phyloP scores from a whole-genome alignment of 2,113 vertebrate genomes.

The Lycocorax pyrrhopterus region DNA sequence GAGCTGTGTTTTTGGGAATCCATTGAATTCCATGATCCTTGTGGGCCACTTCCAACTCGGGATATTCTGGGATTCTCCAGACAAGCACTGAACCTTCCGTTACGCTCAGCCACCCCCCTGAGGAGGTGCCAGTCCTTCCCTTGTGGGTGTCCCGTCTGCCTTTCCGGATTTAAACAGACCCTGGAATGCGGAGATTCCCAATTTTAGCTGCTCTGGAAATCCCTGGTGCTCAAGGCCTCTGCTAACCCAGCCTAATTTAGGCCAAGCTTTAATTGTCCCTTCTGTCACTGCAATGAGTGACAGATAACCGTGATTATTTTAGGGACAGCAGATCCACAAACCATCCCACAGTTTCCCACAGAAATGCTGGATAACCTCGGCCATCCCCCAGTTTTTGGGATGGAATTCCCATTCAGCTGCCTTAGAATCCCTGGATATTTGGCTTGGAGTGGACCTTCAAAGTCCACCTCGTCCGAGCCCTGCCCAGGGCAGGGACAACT shows the following conservation, averaged over 20 bases:
- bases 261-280: neutral
- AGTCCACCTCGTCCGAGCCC: neutral
- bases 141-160: neutral
- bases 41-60: fast-evolving
- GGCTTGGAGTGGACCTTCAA: neutral
- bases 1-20: neutral
- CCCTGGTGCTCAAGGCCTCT: neutral
- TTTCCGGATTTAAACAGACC: neutral
- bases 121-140: neutral
- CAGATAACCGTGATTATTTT: fast-evolving
- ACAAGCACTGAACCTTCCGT: too few species aligned
- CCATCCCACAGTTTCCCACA: neutral
- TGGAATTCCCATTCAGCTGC: neutral
- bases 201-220: neutral
- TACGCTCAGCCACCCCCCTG: neutral
- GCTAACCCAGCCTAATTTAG: neutral
- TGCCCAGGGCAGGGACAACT: too few species aligned
- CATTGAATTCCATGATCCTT: fast-evolving
- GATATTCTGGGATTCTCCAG: neutral
- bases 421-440: neutral
- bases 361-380: neutral
- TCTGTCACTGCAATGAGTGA: fast-evolving
- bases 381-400: neutral
- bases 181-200: neutral
- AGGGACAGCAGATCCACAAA: neutral